Base-by-base conservation (phyloP, 2,113 vertebrate species). In the Oxyruncus cristatus region DNA sequence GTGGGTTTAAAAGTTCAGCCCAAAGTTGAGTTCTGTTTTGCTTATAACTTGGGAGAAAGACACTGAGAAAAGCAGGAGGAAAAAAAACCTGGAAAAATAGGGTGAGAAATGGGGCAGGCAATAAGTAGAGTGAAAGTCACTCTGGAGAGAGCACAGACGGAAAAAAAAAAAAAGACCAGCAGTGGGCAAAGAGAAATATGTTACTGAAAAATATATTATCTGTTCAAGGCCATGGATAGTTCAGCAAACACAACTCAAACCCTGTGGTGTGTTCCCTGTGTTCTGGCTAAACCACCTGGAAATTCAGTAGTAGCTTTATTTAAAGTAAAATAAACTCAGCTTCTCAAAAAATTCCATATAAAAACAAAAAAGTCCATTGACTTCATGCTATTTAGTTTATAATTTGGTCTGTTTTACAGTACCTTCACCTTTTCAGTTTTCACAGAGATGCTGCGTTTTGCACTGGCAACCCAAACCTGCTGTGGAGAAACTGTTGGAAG, bases 1-100 rank as follows among this genome's bases (percentile, higher is more conserved):
- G 80, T 65, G 92, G 28, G 88, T 96, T 97, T 96, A 95, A 95
- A 97, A 96, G 92, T 92, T 97, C 86, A 96, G 56, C 50, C 67
- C 33, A 1, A 78, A 91, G 61, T 8, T 53, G 68, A 62, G 79
- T 16, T 80, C 90, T 89, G 86, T 85, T 92, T 93, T 67, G 52
- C 56, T 84, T 95, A 47, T 61, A 86, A 87, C 58, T 77, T 58
- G 65, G 49, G 52, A 94, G 56, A 86, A 93, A 71, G 70, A 72
- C 13, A 92, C 44, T 14, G 79, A 86, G 82, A 78, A 93, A 95
- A 85, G 59, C 78, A 88, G 47, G 32, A 92, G 68, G 21, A 87
- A 95, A 95, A 55, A 41, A 10, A 55, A 77, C 58, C 62, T 68
- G 76, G 85, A 92, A 95, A 96, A 96, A 92, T 35, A 89, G 66